phyloP scores from a whole-genome alignment of 2,888 invertebrate species.

The Caenorhabditis panamensis region DNA sequence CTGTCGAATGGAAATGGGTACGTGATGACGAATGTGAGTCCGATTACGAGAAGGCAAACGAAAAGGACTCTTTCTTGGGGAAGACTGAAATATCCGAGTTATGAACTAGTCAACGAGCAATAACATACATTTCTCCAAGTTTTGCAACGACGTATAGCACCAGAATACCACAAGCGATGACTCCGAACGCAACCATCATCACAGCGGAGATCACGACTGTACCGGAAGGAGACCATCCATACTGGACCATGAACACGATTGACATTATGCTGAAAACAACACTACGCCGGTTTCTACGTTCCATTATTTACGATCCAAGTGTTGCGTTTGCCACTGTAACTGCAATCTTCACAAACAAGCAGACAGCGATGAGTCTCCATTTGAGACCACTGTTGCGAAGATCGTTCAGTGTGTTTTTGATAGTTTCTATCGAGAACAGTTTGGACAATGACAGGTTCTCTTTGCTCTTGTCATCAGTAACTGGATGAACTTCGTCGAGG shows the following conservation, averaged over 20 bases:
- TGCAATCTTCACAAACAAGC: slow-evolving; percentile 35
- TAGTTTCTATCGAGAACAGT: slow-evolving; percentile 16
- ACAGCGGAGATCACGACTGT: slow-evolving; percentile 31
- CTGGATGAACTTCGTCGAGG: slow-evolving; percentile 26
- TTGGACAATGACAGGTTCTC: slow-evolving; percentile 5
- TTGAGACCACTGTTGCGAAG: slow-evolving; percentile 22
- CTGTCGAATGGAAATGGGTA: slow-evolving; percentile 35
- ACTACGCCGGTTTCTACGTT: background rate
- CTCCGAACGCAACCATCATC: slow-evolving; percentile 34
- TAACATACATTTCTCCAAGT: slow-evolving; percentile 35
- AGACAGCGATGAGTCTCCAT: slow-evolving; percentile 40
- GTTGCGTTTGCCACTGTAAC: slow-evolving; percentile 31
- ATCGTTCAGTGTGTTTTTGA: background rate
- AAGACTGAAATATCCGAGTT: slow-evolving; percentile 11
- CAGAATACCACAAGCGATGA: slow-evolving; percentile 30
- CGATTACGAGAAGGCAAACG: slow-evolving; percentile 19
- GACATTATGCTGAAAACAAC: slow-evolving; percentile 21
- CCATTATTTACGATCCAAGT: slow-evolving; percentile 19
- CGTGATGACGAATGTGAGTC: slow-evolving; percentile 28
- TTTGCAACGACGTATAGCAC: slow-evolving; percentile 41
- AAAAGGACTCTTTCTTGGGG: slow-evolving; percentile 36
- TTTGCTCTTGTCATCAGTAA: background rate
- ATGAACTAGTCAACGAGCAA: background rate
- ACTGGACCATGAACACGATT: slow-evolving; percentile 34
- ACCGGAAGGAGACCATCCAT: slow-evolving; percentile 43